Base-by-base conservation (phyloP, 2,888 invertebrate species). In the Lottia scabra region DNA sequence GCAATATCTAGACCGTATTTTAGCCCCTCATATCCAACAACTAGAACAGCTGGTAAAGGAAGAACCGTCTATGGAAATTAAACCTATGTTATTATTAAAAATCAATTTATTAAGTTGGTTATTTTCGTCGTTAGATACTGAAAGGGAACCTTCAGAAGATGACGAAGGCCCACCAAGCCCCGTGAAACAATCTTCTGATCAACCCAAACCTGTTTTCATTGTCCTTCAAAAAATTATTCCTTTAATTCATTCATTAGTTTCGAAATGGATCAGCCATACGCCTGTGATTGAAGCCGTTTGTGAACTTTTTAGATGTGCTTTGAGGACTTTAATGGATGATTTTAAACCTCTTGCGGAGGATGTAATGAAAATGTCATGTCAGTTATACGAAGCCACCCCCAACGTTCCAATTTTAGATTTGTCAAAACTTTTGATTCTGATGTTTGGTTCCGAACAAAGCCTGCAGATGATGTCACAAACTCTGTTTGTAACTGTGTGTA, bases 271-370 rank as follows among this genome's bases (percentile, higher is more conserved):
- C 65, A 91, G 91, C 44, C 93, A 94, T 82, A 86, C 91, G 12
- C 91, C 92, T 70, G 92, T 94, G 0, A 90, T 94, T 63, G 93
- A 94, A 94, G 92, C 94, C 15, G 91, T 95, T 78, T 94, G 95
- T 89, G 92, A 92, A 74, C 91, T 95, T 68, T 89, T 96, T 73
- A 95, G 95, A 87, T 93, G 94, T 87, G 92, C 93, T 2, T 91
- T 95, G 16, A 92, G 93, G 0, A 93, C 94, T 63, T 89, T 96
- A 71, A 91, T 94, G 90, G 93, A 93, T 74, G 93, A 94, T 75
- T 93, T 93, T 83, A 90, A 92, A 75, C 93, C 94, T 0, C 90
- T 95, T 79, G 90, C 94, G 63, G 92, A 92, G 56, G 93, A 94
- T 81, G 91, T 95, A 38, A 91, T 94, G 5, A 92, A 93, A 80